Conservation (phyloP, 2,113 vertebrate genomes). For the Acrocephalus kingi region DNA sequence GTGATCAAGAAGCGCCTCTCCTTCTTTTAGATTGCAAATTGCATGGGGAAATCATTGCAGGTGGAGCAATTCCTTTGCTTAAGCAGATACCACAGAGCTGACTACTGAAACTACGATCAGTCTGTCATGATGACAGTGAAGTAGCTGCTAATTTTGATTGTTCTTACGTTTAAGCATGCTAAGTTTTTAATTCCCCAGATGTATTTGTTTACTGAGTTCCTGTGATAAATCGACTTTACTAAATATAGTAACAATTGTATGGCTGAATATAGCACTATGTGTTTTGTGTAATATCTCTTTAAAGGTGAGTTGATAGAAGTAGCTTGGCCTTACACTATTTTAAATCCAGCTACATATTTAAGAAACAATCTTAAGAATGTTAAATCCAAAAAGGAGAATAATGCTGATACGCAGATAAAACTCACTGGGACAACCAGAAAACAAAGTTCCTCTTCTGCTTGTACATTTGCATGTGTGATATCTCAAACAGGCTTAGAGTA, state of each 20-base stretch:
- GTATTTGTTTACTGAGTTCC: not conserved
- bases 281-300: not conserved
- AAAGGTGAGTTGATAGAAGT: not conserved
- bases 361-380: not conserved
- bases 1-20: not conserved
- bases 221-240: not conserved
- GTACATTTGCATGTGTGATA: not conserved
- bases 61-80: not conserved
- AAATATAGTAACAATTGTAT: not conserved
- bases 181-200: not conserved
- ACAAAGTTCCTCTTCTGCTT: not conserved
- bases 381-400: not conserved
- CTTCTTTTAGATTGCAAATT: not conserved
- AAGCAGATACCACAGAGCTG: not conserved
- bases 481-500: not conserved
- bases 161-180: not conserved
- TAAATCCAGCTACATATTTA: not conserved
- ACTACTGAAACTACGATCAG: not conserved
- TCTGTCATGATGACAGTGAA: not conserved
- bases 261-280: not conserved
- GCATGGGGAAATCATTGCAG: not conserved
- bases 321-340: not conserved
- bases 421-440: not conserved
- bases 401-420: not conserved
- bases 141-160: not conserved